Base-by-base conservation (phyloP, 2,888 invertebrate genomes). In the Cremastinae sp. region DNA sequence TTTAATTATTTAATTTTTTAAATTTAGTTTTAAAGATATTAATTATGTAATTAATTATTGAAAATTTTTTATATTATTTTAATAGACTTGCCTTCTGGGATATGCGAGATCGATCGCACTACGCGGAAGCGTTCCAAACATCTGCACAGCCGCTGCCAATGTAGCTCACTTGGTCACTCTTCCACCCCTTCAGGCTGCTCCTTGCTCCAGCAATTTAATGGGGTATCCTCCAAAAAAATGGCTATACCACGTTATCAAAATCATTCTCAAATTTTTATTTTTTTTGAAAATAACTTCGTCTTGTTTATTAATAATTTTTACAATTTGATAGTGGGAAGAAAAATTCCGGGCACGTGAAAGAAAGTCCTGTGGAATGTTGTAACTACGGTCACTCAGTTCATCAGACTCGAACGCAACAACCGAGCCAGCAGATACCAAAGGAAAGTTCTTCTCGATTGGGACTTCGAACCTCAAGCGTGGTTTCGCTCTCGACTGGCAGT, bases 121-220 rank as follows among this genome's bases (percentile, higher is more conserved):
- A 20, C 85, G 85, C 72, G 87, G 87, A 79, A 88, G 85, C 77
- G 80, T 87, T 59, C 84, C 86, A 16, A 88, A 88, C 76, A 62
- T 79, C 49, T 79, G 80, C 37, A 55, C 76, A 14, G 71, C 79
- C 20, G 72, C 74, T 10, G 72, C 78, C 8, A 81, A 80, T 49
- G 64, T 78, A 9, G 64, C 81, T 14, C 79, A 81, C 43, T 61
- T 79, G 37, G 45, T 75, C 10, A 55, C 59, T 18, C 55, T 79
- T 22, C 76, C 81, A 35, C 75, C 80, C 12, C 56, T 79, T 10
- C 75, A 75, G 37, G 41, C 70, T 28, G 51, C 61, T 16, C 77
- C 83, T 18, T 86, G 85, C 37, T 70, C 85, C 10, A 74, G 62
- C 62, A 71, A 71, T 56, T 39, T 72, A 35, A 47, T 64, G 28